Evolutionary conservation across 2,888 invertebrate species (phyloP).

Genomic region (Patella ulyssiponensis): DNA sequence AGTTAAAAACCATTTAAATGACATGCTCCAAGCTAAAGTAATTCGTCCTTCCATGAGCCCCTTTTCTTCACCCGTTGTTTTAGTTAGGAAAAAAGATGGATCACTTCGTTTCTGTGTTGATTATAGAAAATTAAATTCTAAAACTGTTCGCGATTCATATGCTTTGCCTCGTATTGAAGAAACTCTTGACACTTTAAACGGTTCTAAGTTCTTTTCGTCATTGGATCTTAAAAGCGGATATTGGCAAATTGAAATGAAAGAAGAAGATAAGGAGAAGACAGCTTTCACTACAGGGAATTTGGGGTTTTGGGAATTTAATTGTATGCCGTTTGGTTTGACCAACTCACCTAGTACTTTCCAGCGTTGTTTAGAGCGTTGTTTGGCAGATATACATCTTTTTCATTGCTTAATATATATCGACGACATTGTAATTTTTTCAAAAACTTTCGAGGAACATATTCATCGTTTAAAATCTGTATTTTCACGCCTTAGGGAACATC

Average conservation of each 20-base stretch:
- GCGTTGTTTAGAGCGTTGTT: conserved; percentile 31
- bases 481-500: conserved; percentile 30
- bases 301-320: conserved; percentile 37
- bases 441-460: conserved; percentile 36
- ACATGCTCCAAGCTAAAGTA: conserved; percentile 27
- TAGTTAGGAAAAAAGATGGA: conserved; percentile 35
- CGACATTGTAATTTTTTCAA: conserved; percentile 43
- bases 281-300: conserved; percentile 37
- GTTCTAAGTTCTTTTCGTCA: conserved; percentile 26
- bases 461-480: conserved; percentile 36
- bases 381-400: conserved; percentile 40
- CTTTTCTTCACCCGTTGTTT: conserved; percentile 33
- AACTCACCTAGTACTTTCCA: conserved; percentile 41
- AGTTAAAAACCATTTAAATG: conserved; percentile 30
- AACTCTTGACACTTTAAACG: conserved; percentile 35
- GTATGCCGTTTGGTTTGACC: conserved; percentile 32
- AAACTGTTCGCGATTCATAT: conserved; percentile 33
- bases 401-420: conserved; percentile 43
- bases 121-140: conserved; percentile 27
- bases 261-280: conserved; percentile 35
- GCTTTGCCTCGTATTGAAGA: conserved; percentile 32
- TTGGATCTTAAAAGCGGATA: conserved; percentile 38
- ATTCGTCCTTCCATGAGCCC: conserved; percentile 27
- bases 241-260: conserved; percentile 31
- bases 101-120: conserved; percentile 37